Conservation (phyloP, 2,888 invertebrate genomes). For the Chromoteleia sp. region DNA sequence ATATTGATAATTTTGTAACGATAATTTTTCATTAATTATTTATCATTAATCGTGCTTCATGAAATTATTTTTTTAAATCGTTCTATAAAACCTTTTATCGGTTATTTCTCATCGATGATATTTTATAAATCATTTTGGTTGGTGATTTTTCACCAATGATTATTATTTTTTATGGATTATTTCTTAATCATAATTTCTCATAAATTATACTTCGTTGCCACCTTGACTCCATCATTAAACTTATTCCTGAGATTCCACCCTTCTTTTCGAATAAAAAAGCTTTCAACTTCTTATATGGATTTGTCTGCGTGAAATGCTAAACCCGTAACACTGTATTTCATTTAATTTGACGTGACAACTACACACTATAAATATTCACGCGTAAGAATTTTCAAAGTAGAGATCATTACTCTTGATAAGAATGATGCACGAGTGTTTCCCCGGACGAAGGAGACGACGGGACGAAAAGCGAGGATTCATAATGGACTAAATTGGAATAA, state of each 20-base stretch:
- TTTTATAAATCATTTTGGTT: too few species aligned
- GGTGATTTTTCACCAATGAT: too few species aligned
- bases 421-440: conserved; percentile 47
- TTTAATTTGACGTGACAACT: conserved; percentile 57
- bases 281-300: conserved; percentile 33
- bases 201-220: background rate
- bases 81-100: too few species aligned
- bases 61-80: too few species aligned
- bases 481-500: conserved; percentile 20
- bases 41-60: too few species aligned
- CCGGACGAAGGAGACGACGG: conserved; percentile 12
- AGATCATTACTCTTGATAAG: conserved; percentile 55
- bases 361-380: conserved; percentile 61
- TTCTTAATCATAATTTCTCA: background rate
- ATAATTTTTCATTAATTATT: too few species aligned
- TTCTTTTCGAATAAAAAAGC: conserved; percentile 14
- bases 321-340: conserved; percentile 48
- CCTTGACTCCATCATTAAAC: background rate
- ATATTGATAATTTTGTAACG: too few species aligned
- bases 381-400: conserved; percentile 47
- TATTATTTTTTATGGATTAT: too few species aligned
- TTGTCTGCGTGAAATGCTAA: conserved; percentile 29
- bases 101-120: too few species aligned
- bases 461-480: conserved; percentile 22
- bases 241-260: conserved; percentile 1